phyloP scores from a whole-genome alignment of 1,140 invertebrate species.

The Drosophila cardini region DNA sequence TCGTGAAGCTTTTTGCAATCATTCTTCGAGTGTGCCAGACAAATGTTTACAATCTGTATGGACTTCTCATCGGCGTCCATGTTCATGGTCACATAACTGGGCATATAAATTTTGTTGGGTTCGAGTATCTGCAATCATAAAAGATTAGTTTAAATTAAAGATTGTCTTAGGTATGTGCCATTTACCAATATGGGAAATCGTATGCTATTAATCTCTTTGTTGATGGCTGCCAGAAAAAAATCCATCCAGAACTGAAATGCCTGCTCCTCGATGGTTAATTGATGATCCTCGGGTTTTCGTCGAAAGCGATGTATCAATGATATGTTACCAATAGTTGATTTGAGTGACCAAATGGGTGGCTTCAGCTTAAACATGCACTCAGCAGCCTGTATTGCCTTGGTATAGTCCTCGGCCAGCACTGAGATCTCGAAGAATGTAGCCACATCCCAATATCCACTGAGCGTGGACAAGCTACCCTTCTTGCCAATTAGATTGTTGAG shows the following conservation, averaged over 20 bases:
- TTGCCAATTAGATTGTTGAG: conserved; percentile 99
- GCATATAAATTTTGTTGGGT: conserved; percentile 96
- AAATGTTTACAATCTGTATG: conserved; percentile 94
- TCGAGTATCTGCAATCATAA: conserved; percentile 91
- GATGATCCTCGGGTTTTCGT: conserved; percentile 90
- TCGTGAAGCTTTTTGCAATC: conserved; percentile 94
- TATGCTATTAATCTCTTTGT: conserved; percentile 90
- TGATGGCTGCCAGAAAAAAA: conserved; percentile 97
- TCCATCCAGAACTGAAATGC: conserved; percentile 99
- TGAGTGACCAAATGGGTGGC: conserved; percentile 99
- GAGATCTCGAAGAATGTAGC: conserved; percentile 99
- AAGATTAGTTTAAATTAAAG: not conserved
- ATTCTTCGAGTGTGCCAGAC: conserved; percentile 90
- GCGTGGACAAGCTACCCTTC: conserved; percentile 96
- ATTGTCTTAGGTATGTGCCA: not conserved
- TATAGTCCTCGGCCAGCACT: conserved; percentile 98
- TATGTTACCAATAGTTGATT: conserved; percentile 99
- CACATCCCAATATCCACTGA: conserved; percentile 99
- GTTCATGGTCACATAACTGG: conserved; percentile 97
- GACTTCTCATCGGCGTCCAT: conserved; percentile 96
- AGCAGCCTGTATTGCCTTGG: conserved; percentile 98
- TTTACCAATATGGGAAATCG: conserved; percentile 91
- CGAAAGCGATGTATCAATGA: conserved; percentile 96
- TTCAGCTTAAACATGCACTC: conserved; percentile 99
- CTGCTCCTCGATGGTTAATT: conserved; percentile 91